These are phyloP conservation scores for Xestia ashworthii DNA, from an alignment of 2,888 invertebrate genomes.

Conservation along the genomic window DNA sequence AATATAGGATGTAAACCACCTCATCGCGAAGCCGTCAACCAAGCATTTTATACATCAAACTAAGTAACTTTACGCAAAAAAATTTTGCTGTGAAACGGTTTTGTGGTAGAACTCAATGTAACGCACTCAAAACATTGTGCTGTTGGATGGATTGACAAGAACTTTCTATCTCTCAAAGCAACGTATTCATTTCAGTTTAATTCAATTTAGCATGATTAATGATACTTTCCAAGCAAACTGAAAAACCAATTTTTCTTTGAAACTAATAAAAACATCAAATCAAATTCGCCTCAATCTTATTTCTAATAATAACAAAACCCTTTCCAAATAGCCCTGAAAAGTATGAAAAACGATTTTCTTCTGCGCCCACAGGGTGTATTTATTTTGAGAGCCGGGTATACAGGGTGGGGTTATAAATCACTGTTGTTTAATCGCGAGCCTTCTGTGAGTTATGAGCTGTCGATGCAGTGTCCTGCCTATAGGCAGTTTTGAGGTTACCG, in stretches of 20 bases:
- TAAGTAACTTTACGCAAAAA: too few relatives aligned
- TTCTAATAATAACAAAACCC: not conserved
- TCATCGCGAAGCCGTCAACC: too few relatives aligned
- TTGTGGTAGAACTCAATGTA: too few relatives aligned
- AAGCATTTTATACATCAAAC: too few relatives aligned
- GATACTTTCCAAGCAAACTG: not conserved
- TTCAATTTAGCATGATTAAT: conserved; percentile 10
- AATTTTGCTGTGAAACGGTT: too few relatives aligned
- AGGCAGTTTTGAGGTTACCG: conserved; percentile 12
- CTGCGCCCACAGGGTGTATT: conserved; percentile 10
- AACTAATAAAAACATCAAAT: conserved; percentile 7
- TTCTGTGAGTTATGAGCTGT: conserved; percentile 70
- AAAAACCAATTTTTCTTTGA: not conserved
- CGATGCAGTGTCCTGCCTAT: conserved; percentile 53
- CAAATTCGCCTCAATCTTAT: not conserved
- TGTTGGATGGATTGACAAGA: not conserved
- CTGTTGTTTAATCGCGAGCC: conserved; percentile 65
- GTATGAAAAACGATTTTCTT: conserved; percentile 45
- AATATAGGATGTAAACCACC: too few relatives aligned
- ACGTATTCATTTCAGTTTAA: not conserved
- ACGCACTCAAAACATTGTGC: too few relatives aligned
- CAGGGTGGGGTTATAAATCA: conserved; percentile 65
- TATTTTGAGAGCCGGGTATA: conserved; percentile 31
- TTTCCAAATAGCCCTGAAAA: conserved; percentile 12
- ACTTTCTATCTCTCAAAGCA: not conserved